These are phyloP conservation scores for Ridgeia piscesae DNA, from an alignment of 1,140 invertebrate species.

Conservation along the genomic window DNA sequence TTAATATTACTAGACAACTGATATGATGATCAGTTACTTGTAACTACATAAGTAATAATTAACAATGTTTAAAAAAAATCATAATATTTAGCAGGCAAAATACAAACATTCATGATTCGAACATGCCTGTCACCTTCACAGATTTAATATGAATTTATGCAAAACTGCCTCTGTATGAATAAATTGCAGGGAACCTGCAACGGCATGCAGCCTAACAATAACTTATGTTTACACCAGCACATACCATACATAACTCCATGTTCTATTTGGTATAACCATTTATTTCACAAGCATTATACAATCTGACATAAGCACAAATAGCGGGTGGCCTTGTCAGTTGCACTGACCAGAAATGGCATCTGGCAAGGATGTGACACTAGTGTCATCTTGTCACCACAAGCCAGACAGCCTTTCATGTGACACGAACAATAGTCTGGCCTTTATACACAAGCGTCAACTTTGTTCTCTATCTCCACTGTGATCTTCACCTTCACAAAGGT, in stretches of 20 bases:
- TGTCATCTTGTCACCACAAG: not conserved
- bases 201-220: too few relatives aligned
- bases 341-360: not conserved
- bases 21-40: too few relatives aligned
- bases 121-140: too few relatives aligned
- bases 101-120: too few relatives aligned
- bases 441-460: not conserved
- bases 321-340: not conserved
- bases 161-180: too few relatives aligned
- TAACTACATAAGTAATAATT: too few relatives aligned
- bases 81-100: too few relatives aligned
- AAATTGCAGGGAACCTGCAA: too few relatives aligned
- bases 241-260: not conserved
- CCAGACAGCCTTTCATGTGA: not conserved
- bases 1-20: too few relatives aligned
- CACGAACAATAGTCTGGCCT: not conserved
- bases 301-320: not conserved
- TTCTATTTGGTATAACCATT: not conserved
- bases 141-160: too few relatives aligned
- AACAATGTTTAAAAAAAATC: too few relatives aligned
- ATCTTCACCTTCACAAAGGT: too few relatives aligned
- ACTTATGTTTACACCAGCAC: not conserved
- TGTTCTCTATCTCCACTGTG: not conserved
- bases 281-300: not conserved
- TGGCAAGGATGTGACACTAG: not conserved